These are phyloP conservation scores for Altica lythri DNA, from an alignment of 2,888 invertebrate species.

Conservation along the genomic window DNA sequence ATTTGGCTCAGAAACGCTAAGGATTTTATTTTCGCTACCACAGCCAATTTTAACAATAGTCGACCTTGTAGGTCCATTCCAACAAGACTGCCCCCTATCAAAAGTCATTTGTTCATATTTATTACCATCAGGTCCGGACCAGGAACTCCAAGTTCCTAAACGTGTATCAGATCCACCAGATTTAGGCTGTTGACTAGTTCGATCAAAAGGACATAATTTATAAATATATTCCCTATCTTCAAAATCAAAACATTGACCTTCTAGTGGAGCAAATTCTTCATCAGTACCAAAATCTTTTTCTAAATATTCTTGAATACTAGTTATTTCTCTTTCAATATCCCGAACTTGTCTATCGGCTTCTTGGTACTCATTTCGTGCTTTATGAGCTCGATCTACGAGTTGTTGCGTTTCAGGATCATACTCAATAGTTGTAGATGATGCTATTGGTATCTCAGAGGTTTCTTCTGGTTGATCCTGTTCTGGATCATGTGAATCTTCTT, in stretches of 20 bases:
- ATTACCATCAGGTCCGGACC: slow-evolving; percentile 76
- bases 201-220: slow-evolving; percentile 85
- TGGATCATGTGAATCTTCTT: slow-evolving; percentile 54
- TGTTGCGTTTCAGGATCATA: slow-evolving; percentile 92
- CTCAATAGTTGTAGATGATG: no score
- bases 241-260: slow-evolving; percentile 86
- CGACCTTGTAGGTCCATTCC: slow-evolving; percentile 96
- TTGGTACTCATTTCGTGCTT: slow-evolving; percentile 76
- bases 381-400: slow-evolving; percentile 81
- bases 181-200: slow-evolving; percentile 82
- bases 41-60: slow-evolving; percentile 81
- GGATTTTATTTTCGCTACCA: slow-evolving; percentile 82
- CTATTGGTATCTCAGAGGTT: slow-evolving; percentile 53
- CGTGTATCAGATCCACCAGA: slow-evolving; percentile 77
- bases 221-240: slow-evolving; percentile 95
- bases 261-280: slow-evolving; percentile 85
- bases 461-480: slow-evolving; percentile 57
- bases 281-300: slow-evolving; percentile 89
- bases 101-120: slow-evolving; percentile 87
- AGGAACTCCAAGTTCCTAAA: slow-evolving; percentile 86
- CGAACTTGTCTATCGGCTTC: slow-evolving; percentile 76
- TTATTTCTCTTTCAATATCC: slow-evolving; percentile 75
- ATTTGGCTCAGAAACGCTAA: slow-evolving; percentile 88
- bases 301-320: slow-evolving; percentile 76
- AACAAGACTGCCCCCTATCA: slow-evolving; percentile 89